Evolutionary conservation across 2,113 vertebrate genomes (phyloP), one percentile per base, ranked within the genome.

Genomic region (Deroptyus accipitrinus): DNA sequence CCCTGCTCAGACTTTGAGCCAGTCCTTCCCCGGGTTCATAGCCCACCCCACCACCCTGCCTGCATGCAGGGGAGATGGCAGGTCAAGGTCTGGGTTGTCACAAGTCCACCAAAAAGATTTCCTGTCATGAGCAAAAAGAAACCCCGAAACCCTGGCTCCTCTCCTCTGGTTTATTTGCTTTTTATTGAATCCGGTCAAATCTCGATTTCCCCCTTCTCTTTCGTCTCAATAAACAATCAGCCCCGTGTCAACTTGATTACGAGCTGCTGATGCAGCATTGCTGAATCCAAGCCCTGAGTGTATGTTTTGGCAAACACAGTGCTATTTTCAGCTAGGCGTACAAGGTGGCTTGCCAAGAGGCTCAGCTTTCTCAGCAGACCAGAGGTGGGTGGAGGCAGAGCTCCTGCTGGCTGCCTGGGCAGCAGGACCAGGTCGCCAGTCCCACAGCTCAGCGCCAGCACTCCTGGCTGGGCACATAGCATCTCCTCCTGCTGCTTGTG

Each of bases 291-390:
- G 90, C 84, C 63, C 80, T 78, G 72, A 85, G 78, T 95, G 91
- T 93, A 66, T 92, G 84, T 77, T 95, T 96, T 97, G 96, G 96
- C 95, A 97, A 75, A 92, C 77, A 33, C 55, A 91, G 72, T 3
- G 1, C 83, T 91, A 59, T 96, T 96, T 94, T 92, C 69, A 86
- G 88, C 81, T 92, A 54, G 57, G 73, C 39, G 7, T 84, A 59
- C 5, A 19, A 86, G 59, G 54, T 77, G 92, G 54, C 57, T 94
- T 96, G 96, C 90, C 95, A 92, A 90, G 85, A 94, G 74, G 41
- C 66, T 84, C 64, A 41, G 86, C 51, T 90, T 57, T 92, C 90
- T 48, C 46, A 42, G 64, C 11, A 9, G 88, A 87, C 9, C 8
- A 4, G 22, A 59, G 74, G 42, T 69, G 83, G 39, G 59, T 7